A percentile compares a stretch with the other conserved stretches of the same genome.
Conservation (phyloP, 2,797 vertebrate species). For the Oophaga sylvatica region DNA sequence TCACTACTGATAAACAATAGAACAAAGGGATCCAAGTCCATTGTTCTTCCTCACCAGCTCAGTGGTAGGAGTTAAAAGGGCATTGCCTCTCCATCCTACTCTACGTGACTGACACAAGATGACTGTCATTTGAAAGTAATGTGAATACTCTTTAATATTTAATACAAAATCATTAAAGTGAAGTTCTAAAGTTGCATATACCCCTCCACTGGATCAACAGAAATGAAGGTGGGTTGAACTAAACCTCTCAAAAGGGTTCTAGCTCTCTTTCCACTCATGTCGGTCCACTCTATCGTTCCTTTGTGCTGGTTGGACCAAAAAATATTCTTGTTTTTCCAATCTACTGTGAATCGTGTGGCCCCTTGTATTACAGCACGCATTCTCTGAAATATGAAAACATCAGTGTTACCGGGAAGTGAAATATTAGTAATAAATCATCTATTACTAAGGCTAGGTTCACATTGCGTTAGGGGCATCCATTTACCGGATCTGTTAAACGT, state of each 20-base stretch:
- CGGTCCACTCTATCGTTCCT: slow-evolving; percentile 82
- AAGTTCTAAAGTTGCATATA: slow-evolving; percentile 68
- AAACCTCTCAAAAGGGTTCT: slow-evolving; percentile 77
- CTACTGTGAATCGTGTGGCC: slow-evolving; percentile 86
- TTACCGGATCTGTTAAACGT: too few relatives aligned
- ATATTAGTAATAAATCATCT: background rate
- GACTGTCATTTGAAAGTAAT: background rate
- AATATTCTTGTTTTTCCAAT: slow-evolving; percentile 85
- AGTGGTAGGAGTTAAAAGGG: background rate
- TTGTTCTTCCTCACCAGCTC: background rate
- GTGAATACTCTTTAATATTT: background rate
- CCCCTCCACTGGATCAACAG: slow-evolving; percentile 84
- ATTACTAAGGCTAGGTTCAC: background rate
- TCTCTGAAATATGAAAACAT: slow-evolving; percentile 73
- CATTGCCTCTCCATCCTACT: background rate
- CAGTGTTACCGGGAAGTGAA: background rate
- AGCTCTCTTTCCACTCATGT: slow-evolving; percentile 80
- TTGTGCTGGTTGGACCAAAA: slow-evolving; percentile 84
- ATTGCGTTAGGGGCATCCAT: too few relatives aligned
- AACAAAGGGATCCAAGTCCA: background rate
- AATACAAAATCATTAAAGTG: background rate
- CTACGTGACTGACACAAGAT: background rate
- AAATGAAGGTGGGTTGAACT: slow-evolving; percentile 77
- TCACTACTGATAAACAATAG: background rate
- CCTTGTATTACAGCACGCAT: slow-evolving; percentile 80